Base-by-base conservation (phyloP, 2,797 vertebrate genomes). In the Enteromius paludinosus region DNA sequence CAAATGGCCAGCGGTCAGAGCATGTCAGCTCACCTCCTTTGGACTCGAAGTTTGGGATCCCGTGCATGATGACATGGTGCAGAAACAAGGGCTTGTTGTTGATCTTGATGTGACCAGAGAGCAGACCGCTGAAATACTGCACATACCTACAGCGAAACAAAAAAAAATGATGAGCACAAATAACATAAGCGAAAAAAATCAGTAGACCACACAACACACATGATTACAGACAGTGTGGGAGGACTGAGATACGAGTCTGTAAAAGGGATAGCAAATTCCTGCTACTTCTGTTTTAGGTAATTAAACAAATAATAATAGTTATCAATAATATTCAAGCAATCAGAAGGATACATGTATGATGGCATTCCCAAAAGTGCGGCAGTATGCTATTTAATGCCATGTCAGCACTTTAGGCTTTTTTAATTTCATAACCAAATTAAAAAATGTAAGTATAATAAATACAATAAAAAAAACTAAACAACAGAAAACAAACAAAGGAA, bases 51-150 rank as follows among this genome's bases (percentile, higher is more conserved):
- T 98, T 98, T 85, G 98, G 98, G 87, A 99, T 98, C 87, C 98
- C 97, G 0, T 99, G 98, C 97, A 99, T 95, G 94, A 99, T 98
- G 92, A 99, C 97, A 0, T 99, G 98, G 87, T 99, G 98, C 49
- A 99, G 94, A 89, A 99, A 99, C 88, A 99, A 91, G 3, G 98
- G 98, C 81, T 98, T 98, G 95, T 98, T 99, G 95, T 99, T 99
- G 96, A 99, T 99, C 93, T 98, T 99, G 91, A 99, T 98, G 91
- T 96, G 94, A 77, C 98, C 98, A 0, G 98, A 98, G 8, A 99
- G 96, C 85, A 99, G 91, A 33, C 98, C 98, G 0, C 97, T 99
- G 95, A 99, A 99, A 90, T 99, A 99, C 91, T 98, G 95, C 87
- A 99, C 97, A 70, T 99, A 99, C 90, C 98, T 99, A 84, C 33